Conservation (phyloP, 2,888 invertebrate species). For the Galerucella pusilla region DNA sequence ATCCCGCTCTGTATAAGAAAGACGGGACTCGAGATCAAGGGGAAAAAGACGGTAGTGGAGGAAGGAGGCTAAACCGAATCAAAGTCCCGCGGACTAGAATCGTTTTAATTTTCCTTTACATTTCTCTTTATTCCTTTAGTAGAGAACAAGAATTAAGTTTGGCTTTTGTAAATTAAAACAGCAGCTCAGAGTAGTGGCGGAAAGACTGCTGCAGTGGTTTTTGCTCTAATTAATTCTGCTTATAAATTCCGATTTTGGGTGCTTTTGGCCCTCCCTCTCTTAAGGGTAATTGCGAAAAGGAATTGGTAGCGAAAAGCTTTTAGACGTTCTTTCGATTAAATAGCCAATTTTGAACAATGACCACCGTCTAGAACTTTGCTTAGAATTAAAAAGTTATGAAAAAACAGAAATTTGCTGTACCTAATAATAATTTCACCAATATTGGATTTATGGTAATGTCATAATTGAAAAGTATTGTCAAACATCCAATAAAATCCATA, state of each 20-base stretch:
- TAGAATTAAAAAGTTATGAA: not conserved
- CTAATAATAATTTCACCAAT: too few species aligned
- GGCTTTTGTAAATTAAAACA: constrained; percentile 69
- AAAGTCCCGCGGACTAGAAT: constrained; percentile 65
- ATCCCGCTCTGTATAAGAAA: constrained; percentile 9
- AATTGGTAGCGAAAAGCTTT: constrained; percentile 4
- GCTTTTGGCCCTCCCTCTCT: constrained; percentile 27
- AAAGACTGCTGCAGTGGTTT: constrained; percentile 67
- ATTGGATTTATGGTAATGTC: too few species aligned
- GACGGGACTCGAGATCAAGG: constrained; percentile 41
- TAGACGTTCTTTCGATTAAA: constrained; percentile 21
- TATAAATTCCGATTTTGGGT: constrained; percentile 67
- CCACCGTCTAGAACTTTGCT: constrained; percentile 1
- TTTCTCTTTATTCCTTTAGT: constrained; percentile 68
- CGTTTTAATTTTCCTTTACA: constrained; percentile 69
- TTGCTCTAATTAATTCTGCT: constrained; percentile 69
- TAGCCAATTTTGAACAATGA: constrained; percentile 23
- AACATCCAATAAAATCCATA: too few species aligned
- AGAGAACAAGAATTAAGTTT: constrained; percentile 69
- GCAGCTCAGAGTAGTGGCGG: constrained; percentile 62
- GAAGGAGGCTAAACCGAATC: constrained; percentile 64
- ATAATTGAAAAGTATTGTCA: too few species aligned
- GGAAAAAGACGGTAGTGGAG: constrained; percentile 51
- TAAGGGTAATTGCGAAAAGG: constrained; percentile 21
- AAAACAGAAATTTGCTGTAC: not conserved